phyloP scores from a whole-genome alignment of 2,113 vertebrate species.

The Deroptyus accipitrinus region DNA sequence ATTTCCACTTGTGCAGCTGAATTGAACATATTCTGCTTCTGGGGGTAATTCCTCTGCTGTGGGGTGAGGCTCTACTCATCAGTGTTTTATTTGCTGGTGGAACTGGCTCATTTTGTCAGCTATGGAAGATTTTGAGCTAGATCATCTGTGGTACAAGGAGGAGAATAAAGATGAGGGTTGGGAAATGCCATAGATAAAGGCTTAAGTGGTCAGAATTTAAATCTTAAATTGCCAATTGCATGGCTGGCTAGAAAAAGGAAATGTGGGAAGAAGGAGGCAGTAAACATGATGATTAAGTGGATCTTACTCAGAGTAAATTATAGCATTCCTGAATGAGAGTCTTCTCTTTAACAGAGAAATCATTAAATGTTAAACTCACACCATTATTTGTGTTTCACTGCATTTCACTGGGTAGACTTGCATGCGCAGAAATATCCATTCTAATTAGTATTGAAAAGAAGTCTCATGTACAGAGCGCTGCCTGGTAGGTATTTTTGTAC shows the following conservation, averaged over 20 bases:
- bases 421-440: conserved; percentile 56
- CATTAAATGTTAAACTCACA: conserved; percentile 60
- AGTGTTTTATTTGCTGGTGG: background rate
- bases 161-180: background rate
- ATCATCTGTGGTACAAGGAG: background rate
- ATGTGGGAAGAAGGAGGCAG: conserved; percentile 13
- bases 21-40: background rate
- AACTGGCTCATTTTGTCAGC: background rate
- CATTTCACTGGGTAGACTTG: conserved; percentile 48
- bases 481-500: conserved; percentile 64
- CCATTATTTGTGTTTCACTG: conserved; percentile 63
- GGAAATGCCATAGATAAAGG: background rate
- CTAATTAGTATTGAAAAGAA: conserved; percentile 61
- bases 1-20: background rate
- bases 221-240: conserved; percentile 49
- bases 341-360: conserved; percentile 53
- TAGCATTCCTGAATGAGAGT: conserved; percentile 55
- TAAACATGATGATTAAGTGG: conserved; percentile 64
- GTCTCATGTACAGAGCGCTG: conserved; percentile 31
- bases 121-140: background rate
- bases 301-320: conserved; percentile 61
- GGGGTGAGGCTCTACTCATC: background rate
- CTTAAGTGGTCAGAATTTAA: conserved; percentile 54
- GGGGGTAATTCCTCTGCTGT: fast-evolving
- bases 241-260: conserved; percentile 24